Conservation (phyloP, 2,113 vertebrate genomes). For the Plestiodon gilberti region DNA sequence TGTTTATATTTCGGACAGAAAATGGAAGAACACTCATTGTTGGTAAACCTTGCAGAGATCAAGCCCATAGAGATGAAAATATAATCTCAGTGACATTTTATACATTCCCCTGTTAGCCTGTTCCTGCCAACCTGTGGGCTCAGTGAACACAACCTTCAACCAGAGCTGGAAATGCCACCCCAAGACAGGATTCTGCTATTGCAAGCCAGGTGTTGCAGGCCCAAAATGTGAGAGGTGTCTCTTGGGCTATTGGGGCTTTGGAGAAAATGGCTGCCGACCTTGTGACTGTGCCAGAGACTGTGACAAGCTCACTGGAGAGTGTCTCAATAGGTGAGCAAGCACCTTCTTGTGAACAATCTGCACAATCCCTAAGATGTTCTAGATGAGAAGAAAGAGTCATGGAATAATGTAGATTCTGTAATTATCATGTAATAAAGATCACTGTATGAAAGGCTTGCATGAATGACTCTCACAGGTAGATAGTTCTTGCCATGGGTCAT, state of each 20-base stretch:
- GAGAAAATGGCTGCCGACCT: conserved; percentile 80
- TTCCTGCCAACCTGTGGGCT: conserved; percentile 82
- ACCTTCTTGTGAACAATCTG: neutral
- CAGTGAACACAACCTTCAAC: conserved; percentile 67
- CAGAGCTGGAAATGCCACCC: conserved; percentile 81
- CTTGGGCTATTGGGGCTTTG: conserved; percentile 87
- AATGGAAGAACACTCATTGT: neutral
- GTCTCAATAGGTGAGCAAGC: conserved; percentile 74
- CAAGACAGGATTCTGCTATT: conserved; percentile 87
- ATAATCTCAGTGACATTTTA: neutral
- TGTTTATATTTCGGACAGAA: neutral
- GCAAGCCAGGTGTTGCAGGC: conserved; percentile 83
- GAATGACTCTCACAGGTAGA: too few relatives aligned
- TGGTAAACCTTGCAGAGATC: conserved; percentile 23
- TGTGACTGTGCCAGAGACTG: conserved; percentile 83
- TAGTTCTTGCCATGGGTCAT: neutral
- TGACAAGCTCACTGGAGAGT: conserved; percentile 81
- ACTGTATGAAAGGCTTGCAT: neutral
- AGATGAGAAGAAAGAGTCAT: neutral
- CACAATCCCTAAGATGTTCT: neutral
- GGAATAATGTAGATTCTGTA: neutral
- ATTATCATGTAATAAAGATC: neutral
- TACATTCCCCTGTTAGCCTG: conserved; percentile 76
- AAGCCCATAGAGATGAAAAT: neutral
- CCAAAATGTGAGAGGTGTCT: conserved; percentile 81